A percentile compares a stretch with the other conserved stretches of the same genome.
phyloP scores from a whole-genome alignment of 1,140 invertebrate species.

The Saccostrea cuccullata region DNA sequence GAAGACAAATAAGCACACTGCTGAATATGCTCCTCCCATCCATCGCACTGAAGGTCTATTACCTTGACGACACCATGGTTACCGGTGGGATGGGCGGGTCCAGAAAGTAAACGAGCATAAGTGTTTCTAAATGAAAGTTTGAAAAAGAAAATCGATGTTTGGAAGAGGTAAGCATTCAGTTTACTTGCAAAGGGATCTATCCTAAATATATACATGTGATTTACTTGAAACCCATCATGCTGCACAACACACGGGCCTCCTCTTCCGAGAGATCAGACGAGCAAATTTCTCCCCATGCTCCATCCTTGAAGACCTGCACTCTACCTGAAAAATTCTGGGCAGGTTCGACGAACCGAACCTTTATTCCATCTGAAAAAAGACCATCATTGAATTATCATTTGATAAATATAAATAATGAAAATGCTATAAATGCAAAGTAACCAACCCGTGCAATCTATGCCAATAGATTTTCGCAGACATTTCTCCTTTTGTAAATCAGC shows the following conservation, averaged over 20 bases:
- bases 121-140: background rate
- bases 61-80: constrained; percentile 33
- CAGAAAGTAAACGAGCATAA: background rate
- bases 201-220: background rate
- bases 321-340: background rate
- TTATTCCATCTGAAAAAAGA: constrained; percentile 23
- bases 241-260: constrained; percentile 19
- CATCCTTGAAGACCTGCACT: constrained; percentile 40
- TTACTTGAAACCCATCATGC: constrained; percentile 45
- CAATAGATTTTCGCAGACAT: constrained; percentile 33
- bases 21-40: constrained; percentile 46
- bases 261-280: background rate
- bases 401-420: background rate
- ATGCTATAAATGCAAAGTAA: background rate
- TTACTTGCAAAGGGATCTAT: background rate
- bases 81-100: constrained; percentile 17
- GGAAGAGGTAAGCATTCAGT: background rate
- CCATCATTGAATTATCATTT: background rate
- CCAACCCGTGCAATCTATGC: constrained; percentile 41
- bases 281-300: constrained; percentile 39
- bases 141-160: background rate
- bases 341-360: constrained; percentile 31
- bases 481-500: constrained; percentile 36
- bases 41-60: constrained; percentile 41
- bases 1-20: constrained; percentile 30